Evolutionary conservation across 1,140 invertebrate genomes (phyloP).

Genomic region (Achatina immaculata): DNA sequence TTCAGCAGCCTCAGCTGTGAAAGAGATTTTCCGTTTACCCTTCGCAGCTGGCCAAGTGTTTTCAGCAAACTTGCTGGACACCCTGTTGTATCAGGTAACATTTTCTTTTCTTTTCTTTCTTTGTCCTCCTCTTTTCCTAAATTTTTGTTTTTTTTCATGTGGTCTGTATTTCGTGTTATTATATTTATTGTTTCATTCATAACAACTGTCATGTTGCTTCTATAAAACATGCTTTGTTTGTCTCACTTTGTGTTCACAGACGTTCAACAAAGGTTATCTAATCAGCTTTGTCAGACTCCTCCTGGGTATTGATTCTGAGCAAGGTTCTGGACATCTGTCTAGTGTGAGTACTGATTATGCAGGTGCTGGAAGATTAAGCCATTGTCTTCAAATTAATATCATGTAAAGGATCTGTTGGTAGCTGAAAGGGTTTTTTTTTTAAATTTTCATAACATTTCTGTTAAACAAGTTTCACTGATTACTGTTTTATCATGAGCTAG

Average conservation of each 20-base stretch:
- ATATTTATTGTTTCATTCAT: too few relatives aligned
- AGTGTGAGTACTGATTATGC: conserved; percentile 54
- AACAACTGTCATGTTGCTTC: too few relatives aligned
- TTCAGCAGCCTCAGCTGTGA: conserved; percentile 85
- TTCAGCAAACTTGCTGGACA: conserved; percentile 80
- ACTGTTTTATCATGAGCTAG: too few relatives aligned
- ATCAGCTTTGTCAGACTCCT: conserved; percentile 64
- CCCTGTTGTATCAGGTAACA: conserved; percentile 44
- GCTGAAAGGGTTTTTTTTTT: too few relatives aligned
- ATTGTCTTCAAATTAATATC: too few relatives aligned
- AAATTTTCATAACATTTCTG: too few relatives aligned
- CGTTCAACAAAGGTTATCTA: conserved; percentile 65
- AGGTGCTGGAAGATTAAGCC: too few relatives aligned
- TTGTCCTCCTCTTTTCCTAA: neutral
- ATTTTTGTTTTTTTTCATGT: too few relatives aligned
- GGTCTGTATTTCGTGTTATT: too few relatives aligned
- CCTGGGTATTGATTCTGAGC: conserved; percentile 62
- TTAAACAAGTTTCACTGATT: too few relatives aligned
- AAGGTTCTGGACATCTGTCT: conserved; percentile 66
- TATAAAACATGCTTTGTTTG: too few relatives aligned
- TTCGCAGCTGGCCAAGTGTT: conserved; percentile 99
- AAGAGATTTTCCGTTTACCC: conserved; percentile 97
- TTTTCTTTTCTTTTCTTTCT: neutral
- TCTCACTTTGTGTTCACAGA: conserved; percentile 72
- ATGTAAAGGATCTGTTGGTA: too few relatives aligned